Evolutionary conservation across 2,888 invertebrate genomes (phyloP), one percentile per base, ranked within the genome.

Genomic region (Andrena trimmerana): DNA sequence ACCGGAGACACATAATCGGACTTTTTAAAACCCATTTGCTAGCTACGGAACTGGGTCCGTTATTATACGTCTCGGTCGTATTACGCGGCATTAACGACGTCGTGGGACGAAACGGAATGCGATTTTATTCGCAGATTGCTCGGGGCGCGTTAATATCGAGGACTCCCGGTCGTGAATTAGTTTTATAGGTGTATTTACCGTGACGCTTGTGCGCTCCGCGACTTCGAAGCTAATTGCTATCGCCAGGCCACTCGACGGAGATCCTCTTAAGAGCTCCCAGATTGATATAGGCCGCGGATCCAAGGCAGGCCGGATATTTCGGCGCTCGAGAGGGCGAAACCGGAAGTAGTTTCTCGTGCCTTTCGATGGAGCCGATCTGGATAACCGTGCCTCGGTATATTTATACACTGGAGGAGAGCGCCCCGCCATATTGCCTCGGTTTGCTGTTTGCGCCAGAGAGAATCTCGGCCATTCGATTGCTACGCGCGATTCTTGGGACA

Each of bases 291-390:
- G 57, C 71, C 75, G 74, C 48, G 74, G 67, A 82, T 77, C 74
- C 76, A 76, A 75, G 78, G 82, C 82, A 75, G 78, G 52, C 80
- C 84, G 81, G 86, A 86, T 86, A 85, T 86, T 86, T 88, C 81
- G 76, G 69, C 66, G 76, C 75, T 84, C 76, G 77, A 85, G 88
- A 83, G 84, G 82, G 63, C 69, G 73, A 63, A 80, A 88, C 83
- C 88, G 88, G 85, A 88, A 88, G 81, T 81, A 50, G 63, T 60
- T 66, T 71, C 76, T 81, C 79, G 84, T 65, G 79, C 73, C 78
- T 82, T 76, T 84, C 80, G 69, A 82, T 57, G 62, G 67, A 79
- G 67, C 80, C 71, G 77, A 63, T 62, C 67, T 36, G 52, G 70
- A 54, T 69, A 57, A 57, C 66, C 29, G 57, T 70, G 76, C 48